Evolutionary conservation across 92 coral and sea anemone species (phyloP), one percentile per base, ranked within the genome.

Genomic region (Palythoa heliodiscus): DNA sequence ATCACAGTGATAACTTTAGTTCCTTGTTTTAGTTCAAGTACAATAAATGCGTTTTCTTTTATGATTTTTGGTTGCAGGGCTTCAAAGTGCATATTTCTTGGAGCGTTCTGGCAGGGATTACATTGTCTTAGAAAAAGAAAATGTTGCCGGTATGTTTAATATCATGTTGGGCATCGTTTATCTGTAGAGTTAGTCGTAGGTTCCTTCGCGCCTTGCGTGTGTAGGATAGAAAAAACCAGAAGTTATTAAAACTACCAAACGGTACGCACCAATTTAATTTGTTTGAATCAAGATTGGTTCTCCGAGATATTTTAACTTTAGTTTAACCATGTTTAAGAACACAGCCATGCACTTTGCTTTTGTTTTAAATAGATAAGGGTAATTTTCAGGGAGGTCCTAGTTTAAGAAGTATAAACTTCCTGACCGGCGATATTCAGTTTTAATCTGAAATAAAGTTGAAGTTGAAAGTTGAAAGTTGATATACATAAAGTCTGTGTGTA

Each of bases 71-170:
- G 29, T 70, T 73, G 0, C 86, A 96, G 98, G 98, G 3, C 98
- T 96, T 78, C 98, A 96, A 82, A 91, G 90, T 39, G 96, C 95
- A 22, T 89, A 52, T n/a, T n/a, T n/a, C n/a, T n/a, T n/a, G n/a
- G n/a, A n/a, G n/a, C n/a, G n/a, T n/a, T n/a, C n/a, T n/a, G n/a
- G n/a, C n/a, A n/a, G n/a, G n/a, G n/a, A n/a, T n/a, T n/a, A n/a
- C n/a, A n/a, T n/a, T n/a, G n/a, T n/a, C n/a, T n/a, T n/a, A n/a
- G n/a, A n/a, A n/a, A n/a, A n/a, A n/a, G n/a, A n/a, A n/a, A n/a
- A n/a, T 0, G 82, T 91, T 9, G 96, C 98, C 69, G 98, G 98
- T 96, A 93, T 66, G 7, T 29, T 35, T 70, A 5, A 43, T 16
- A 55, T 15, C 75, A 29, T 15, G 17, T 25, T 13, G 50, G 35